phyloP scores from a whole-genome alignment of 2,113 vertebrate genomes.

The Myotis lucifugus region DNA sequence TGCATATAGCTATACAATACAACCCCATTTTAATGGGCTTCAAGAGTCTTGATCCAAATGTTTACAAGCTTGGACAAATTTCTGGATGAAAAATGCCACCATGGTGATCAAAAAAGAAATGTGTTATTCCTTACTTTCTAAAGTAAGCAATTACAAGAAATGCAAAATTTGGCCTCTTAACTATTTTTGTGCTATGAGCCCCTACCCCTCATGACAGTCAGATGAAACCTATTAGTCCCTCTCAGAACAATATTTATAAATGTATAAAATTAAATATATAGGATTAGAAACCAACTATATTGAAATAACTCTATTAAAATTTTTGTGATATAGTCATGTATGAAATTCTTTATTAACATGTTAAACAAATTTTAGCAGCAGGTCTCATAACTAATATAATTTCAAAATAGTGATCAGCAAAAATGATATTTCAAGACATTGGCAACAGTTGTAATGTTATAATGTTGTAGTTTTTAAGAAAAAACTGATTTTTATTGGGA shows the following conservation, averaged over 20 bases:
- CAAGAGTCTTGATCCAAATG: conserved; percentile 16
- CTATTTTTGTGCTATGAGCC: background rate
- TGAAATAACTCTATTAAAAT: conserved; percentile 18
- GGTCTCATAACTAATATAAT: background rate
- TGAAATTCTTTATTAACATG: background rate
- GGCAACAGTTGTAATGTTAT: background rate
- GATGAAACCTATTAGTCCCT: background rate
- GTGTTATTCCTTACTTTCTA: conserved; percentile 16
- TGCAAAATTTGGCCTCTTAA: background rate
- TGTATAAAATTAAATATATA: conserved; percentile 18
- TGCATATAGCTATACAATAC: conserved; percentile 33
- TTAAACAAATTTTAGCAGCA: background rate
- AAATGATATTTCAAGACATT: background rate
- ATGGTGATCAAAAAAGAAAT: conserved; percentile 57
- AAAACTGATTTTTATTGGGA: conserved; percentile 38
- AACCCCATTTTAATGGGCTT: conserved; percentile 48
- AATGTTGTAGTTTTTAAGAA: background rate
- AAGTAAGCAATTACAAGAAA: conserved; percentile 20
- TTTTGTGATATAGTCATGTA: background rate
- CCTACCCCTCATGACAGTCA: background rate
- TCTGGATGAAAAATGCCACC: conserved; percentile 43
- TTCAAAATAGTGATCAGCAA: background rate
- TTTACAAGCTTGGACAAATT: conserved; percentile 45
- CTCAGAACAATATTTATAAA: conserved; percentile 3
- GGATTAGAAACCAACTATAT: background rate